phyloP scores from a whole-genome alignment of 1,140 invertebrate genomes.

The Brachionus rotundiformis region DNA sequence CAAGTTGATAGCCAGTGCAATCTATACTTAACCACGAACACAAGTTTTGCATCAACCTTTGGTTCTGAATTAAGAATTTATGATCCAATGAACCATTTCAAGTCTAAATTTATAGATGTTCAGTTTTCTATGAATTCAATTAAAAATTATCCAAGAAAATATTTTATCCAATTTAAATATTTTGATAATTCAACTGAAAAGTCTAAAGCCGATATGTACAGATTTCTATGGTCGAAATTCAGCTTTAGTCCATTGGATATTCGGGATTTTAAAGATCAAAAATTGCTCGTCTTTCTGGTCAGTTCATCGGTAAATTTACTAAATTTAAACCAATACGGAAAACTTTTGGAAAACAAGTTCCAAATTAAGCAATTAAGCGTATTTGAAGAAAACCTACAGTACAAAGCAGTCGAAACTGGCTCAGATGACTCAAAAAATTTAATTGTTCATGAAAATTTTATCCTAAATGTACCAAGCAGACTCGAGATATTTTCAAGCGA shows the following conservation, averaged over 20 bases:
- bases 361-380: not conserved
- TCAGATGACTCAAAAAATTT: not conserved
- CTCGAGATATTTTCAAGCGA: not conserved
- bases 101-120: not conserved
- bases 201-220: not conserved
- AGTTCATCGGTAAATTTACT: not conserved
- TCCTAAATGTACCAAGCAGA: not conserved
- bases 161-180: slow-evolving; percentile 17
- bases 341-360: not conserved
- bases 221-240: slow-evolving; percentile 16
- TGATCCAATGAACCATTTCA: not conserved
- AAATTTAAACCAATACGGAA: slow-evolving; percentile 14
- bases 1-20: not conserved
- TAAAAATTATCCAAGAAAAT: not conserved
- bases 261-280: not conserved
- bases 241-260: not conserved
- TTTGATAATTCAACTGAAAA: not conserved
- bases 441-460: not conserved
- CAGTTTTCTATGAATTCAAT: not conserved
- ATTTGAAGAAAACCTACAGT: not conserved
- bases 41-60: not conserved
- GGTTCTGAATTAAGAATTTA: not conserved
- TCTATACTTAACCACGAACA: not conserved
- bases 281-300: not conserved
- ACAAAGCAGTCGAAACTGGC: not conserved